These are phyloP conservation scores for Larimichthys crocea DNA, from an alignment of 2,113 vertebrate species.

Conservation along the genomic window DNA sequence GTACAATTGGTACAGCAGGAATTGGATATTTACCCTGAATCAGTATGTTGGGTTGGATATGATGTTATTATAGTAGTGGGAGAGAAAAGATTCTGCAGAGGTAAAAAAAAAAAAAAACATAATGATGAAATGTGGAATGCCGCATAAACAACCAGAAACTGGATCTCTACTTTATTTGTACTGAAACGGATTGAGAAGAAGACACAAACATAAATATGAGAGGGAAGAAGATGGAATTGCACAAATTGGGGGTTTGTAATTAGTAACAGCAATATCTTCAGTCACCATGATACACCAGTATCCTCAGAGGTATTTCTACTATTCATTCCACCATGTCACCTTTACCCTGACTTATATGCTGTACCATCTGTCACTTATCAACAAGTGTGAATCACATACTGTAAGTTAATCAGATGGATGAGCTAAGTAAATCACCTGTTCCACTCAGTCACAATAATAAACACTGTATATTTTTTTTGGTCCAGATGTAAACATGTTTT, in stretches of 20 bases:
- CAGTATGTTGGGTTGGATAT: neutral
- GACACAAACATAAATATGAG: neutral
- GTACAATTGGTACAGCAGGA: neutral
- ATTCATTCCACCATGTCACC: neutral
- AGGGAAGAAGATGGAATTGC: neutral
- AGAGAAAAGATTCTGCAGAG: neutral
- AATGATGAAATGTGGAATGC: neutral
- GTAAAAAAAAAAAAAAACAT: neutral
- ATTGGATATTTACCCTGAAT: neutral
- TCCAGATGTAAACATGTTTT: neutral
- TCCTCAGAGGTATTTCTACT: neutral
- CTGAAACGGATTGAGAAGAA: neutral
- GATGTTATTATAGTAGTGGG: neutral
- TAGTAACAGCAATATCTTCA: neutral
- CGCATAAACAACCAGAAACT: neutral
- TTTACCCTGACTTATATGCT: neutral
- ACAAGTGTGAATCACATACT: no score
- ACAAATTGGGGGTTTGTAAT: neutral
- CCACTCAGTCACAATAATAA: neutral
- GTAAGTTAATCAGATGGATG: neutral
- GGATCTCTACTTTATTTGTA: neutral
- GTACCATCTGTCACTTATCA: neutral
- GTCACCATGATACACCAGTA: neutral
- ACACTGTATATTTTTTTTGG: neutral
- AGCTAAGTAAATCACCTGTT: neutral